Conservation (phyloP, 2,113 vertebrate genomes). For the Caloenas nicobarica region DNA sequence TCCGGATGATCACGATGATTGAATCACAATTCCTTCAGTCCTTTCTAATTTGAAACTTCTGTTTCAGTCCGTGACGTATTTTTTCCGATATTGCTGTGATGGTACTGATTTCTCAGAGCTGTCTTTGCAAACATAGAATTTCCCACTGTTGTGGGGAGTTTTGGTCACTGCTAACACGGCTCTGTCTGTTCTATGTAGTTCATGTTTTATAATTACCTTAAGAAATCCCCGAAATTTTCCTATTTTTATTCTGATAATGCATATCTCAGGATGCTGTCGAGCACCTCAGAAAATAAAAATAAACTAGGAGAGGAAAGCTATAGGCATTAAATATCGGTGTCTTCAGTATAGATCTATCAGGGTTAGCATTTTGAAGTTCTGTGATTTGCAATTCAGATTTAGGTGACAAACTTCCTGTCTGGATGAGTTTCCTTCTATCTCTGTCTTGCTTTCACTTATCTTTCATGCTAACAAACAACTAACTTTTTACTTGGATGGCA, state of each 20-base stretch:
- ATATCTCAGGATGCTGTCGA: background rate
- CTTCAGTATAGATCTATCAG: background rate
- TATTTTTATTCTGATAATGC: background rate
- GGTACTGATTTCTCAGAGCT: background rate
- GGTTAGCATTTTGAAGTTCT: background rate
- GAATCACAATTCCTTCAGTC: background rate
- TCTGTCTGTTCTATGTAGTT: background rate
- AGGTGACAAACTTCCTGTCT: background rate
- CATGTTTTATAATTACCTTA: background rate
- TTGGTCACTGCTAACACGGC: background rate
- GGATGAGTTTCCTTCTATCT: background rate
- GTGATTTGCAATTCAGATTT: background rate
- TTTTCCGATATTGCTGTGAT: background rate
- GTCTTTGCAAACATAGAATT: background rate
- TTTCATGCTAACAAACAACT: background rate
- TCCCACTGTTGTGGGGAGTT: fast-evolving
- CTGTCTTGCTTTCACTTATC: background rate
- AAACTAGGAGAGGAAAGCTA: background rate
- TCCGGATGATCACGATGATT: fast-evolving
- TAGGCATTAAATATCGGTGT: background rate
- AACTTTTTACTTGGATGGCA: background rate
- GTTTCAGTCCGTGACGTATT: background rate
- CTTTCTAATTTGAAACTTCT: background rate
- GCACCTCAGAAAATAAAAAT: background rate
- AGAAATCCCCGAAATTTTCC: background rate